These are phyloP conservation scores for Argyrosomus japonicus DNA, from an alignment of 2,113 vertebrate genomes.

Conservation along the genomic window DNA sequence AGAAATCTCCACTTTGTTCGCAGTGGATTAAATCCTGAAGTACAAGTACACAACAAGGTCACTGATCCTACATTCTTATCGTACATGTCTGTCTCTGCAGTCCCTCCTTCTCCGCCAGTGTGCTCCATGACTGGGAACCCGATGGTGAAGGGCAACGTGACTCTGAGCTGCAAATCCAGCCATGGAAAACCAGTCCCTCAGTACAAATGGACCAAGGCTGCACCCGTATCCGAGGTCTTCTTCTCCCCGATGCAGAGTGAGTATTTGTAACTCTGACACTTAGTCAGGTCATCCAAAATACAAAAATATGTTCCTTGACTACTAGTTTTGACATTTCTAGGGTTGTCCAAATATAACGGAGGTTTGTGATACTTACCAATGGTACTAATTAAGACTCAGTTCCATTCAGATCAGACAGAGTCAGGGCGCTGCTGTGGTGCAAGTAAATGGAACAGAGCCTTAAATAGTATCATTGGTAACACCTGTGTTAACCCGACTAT, in stretches of 20 bases:
- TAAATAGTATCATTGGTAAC: too few species aligned
- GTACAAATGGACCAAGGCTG: slow-evolving; percentile 89
- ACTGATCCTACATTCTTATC: slow-evolving; percentile 17
- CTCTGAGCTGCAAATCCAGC: slow-evolving; percentile 88
- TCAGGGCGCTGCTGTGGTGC: too few species aligned
- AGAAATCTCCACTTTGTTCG: slow-evolving; percentile 35
- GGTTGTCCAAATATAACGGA: neutral
- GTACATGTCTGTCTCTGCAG: slow-evolving; percentile 72
- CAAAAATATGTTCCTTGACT: too few species aligned
- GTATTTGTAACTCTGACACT: slow-evolving; percentile 33
- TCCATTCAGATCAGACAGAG: too few species aligned
- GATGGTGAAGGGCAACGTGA: slow-evolving; percentile 87
- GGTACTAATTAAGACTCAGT: too few species aligned
- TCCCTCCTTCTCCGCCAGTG: slow-evolving; percentile 88
- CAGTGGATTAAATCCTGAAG: slow-evolving; percentile 51
- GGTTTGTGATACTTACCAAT: neutral
- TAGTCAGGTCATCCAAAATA: neutral
- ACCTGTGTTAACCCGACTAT: too few species aligned
- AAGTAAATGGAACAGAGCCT: too few species aligned
- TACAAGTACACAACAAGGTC: slow-evolving; percentile 38
- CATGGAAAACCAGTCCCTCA: slow-evolving; percentile 88
- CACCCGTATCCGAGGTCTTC: slow-evolving; percentile 85
- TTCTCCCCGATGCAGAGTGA: slow-evolving; percentile 88
- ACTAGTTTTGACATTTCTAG: neutral
- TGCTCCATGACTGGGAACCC: slow-evolving; percentile 86